Evolutionary conservation across 2,113 vertebrate species (phyloP), one percentile per base, ranked within the genome.

Genomic region (Aplodontia rufa): DNA sequence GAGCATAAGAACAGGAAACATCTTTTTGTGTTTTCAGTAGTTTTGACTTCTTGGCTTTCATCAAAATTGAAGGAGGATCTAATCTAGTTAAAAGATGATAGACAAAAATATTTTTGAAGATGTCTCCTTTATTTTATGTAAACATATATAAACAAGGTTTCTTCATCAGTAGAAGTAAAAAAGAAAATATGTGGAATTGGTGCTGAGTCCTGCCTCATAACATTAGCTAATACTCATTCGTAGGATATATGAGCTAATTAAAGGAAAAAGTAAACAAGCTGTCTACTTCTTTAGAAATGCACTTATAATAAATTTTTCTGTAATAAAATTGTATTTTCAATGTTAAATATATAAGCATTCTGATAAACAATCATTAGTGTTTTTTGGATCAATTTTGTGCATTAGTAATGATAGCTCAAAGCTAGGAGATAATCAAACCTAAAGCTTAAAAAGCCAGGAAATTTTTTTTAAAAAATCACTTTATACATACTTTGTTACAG

Each of bases 361-460:
- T 96, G 82, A 53, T 88, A 72, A 69, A 76, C 86, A 91, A 82
- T 75, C 88, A n/a, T 86, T 94, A 92, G 72, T 95, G n/a, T 78
- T 89, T 45, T 95, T 91, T 91, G 72, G 72, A 62, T 86, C 60
- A 20, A 5, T 92, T 47, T 4, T 72, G 47, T 74, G 4, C 82
- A 10, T 92, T 87, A 90, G 28, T 87, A 84, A 78, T 71, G 58
- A 78, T 22, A 84, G 22, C 47, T 92, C 53, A 62, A 82, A 72
- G n/a, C n/a, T 45, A 76, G 55, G 90, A 84, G 78, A 88, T 95
- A 90, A 94, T 72, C 17, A 12, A 92, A 94, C 17, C 81, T 42
- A 92, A 93, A 26, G 22, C 19, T 82, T 76, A 37, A 13, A 40
- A 37, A 64, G 6, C 64, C 47, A 88, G 82, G 58, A 95, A 53